Conservation (phyloP, 2,888 invertebrate species). For the Mallateleia sp. region DNA sequence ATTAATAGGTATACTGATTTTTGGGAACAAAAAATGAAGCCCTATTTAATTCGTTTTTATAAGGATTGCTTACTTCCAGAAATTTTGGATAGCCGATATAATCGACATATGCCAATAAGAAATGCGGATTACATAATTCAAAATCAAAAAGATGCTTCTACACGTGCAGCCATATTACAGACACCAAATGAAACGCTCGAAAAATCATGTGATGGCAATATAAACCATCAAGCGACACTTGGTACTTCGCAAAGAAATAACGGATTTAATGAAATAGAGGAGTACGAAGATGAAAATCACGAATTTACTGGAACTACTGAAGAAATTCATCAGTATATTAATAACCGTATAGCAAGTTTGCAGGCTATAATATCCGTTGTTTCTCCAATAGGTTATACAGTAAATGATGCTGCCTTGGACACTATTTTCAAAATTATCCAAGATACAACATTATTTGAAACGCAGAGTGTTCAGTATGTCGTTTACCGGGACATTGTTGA, state of each 20-base stretch:
- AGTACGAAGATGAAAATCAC: no score
- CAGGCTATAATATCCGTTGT: neutral
- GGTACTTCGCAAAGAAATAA: no score
- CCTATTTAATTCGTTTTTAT: slow-evolving; percentile 7
- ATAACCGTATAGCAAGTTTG: slow-evolving; percentile 6
- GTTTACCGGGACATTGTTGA: neutral
- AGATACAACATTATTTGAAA: neutral
- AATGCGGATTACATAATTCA: slow-evolving; percentile 7
- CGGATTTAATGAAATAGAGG: neutral
- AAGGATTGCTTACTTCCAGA: slow-evolving; percentile 21
- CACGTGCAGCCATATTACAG: neutral
- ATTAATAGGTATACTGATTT: neutral
- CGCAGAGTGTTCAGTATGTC: no score
- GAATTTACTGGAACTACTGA: slow-evolving; percentile 15
- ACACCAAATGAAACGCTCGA: no score
- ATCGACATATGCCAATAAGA: slow-evolving; percentile 23
- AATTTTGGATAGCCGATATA: slow-evolving; percentile 20
- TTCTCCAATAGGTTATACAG: neutral
- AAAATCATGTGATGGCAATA: no score
- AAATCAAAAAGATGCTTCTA: neutral
- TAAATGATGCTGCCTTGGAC: neutral
- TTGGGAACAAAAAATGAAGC: slow-evolving; percentile 1
- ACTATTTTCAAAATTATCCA: neutral
- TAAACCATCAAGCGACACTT: no score
- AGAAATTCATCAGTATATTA: neutral